phyloP scores from a whole-genome alignment of 2,113 vertebrate species.

The Falco punctatus region DNA sequence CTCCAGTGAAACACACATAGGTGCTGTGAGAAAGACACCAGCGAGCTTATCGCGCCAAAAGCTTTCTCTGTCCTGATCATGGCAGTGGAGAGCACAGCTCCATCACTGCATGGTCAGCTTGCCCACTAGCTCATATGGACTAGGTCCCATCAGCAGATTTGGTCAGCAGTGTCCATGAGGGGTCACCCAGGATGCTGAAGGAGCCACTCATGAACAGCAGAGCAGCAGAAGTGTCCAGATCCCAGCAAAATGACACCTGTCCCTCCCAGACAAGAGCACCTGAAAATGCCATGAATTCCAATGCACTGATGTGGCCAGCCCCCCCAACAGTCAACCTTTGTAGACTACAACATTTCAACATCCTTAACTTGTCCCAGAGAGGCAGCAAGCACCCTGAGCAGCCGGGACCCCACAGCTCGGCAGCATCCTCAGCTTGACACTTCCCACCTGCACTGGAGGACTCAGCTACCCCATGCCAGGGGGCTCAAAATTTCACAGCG shows the following conservation, averaged over 20 bases:
- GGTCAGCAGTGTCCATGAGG: not conserved
- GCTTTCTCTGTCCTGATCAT: not conserved
- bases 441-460: not conserved
- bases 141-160: not conserved
- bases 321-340: not conserved
- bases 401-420: accelerated
- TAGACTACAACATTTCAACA: not conserved
- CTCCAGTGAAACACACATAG: not conserved
- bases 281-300: not conserved
- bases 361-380: not conserved
- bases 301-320: not conserved
- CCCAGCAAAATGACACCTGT: not conserved
- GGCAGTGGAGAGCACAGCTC: not conserved
- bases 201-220: not conserved
- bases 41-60: not conserved
- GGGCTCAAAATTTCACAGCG: not conserved
- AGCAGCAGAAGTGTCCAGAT: not conserved
- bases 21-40: not conserved
- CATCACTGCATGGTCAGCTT: not conserved
- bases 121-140: not conserved
- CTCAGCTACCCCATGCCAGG: not conserved
- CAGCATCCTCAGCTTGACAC: not conserved
- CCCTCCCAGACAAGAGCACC: not conserved
- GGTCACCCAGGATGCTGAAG: not conserved
- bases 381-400: not conserved